A percentile compares a stretch with the other conserved stretches of the same genome.
These are phyloP conservation scores for Forbesichthys agassizii DNA, from an alignment of 2,113 vertebrate genomes.

Conservation along the genomic window DNA sequence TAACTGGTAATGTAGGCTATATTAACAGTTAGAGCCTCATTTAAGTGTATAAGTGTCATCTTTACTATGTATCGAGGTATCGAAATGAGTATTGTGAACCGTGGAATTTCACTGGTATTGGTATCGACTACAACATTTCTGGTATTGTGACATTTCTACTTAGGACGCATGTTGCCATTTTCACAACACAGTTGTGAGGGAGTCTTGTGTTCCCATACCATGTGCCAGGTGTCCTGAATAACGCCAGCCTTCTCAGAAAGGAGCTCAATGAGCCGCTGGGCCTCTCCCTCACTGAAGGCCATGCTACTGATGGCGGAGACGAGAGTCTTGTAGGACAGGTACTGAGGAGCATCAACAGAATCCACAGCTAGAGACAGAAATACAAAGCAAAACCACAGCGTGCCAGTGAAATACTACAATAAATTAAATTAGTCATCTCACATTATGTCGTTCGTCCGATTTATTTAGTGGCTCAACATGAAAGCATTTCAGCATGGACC, in stretches of 20 bases:
- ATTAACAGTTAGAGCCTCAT: too few species aligned
- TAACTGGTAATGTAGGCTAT: too few species aligned
- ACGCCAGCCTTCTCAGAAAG: slow-evolving; percentile 86
- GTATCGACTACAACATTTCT: too few species aligned
- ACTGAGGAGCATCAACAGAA: slow-evolving; percentile 75
- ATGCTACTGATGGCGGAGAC: slow-evolving; percentile 85
- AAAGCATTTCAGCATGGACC: background rate
- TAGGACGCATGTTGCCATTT: too few species aligned
- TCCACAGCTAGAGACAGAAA: slow-evolving; percentile 57
- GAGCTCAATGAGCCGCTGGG: slow-evolving; percentile 90
- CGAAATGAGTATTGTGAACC: too few species aligned
- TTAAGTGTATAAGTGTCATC: too few species aligned
- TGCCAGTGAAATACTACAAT: background rate
- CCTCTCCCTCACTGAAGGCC: slow-evolving; percentile 88
- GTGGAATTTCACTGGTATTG: too few species aligned
- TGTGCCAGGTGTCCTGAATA: slow-evolving; percentile 90
- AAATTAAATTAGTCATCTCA: too few species aligned
- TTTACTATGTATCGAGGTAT: too few species aligned
- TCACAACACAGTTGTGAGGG: too few species aligned
- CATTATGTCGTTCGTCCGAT: too few species aligned
- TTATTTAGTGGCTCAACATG: background rate
- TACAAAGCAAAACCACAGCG: slow-evolving; percentile 13
- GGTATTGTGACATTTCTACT: too few species aligned
- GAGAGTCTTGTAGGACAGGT: slow-evolving; percentile 88
- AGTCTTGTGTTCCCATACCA: slow-evolving; percentile 67